A percentile compares a stretch with the other conserved stretches of the same genome.
Conservation (phyloP, 1,140 invertebrate genomes). For the Mylabris phalerata region DNA sequence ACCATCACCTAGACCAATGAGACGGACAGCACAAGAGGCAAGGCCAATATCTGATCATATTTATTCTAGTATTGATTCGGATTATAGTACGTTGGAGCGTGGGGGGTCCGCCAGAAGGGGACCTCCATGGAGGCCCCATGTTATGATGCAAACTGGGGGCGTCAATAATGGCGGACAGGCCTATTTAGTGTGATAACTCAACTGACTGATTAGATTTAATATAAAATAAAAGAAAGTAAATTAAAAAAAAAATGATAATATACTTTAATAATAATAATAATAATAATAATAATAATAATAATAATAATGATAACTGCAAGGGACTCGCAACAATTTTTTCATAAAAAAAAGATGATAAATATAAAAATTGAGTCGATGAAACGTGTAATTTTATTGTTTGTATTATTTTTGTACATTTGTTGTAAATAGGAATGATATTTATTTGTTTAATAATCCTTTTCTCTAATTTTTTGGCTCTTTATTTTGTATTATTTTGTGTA, state of each 20-base stretch:
- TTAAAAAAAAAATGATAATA: not conserved
- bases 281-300: no score
- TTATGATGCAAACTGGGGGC: constrained; percentile 37
- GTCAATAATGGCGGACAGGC: constrained; percentile 47
- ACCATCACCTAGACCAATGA: constrained; percentile 53
- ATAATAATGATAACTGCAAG: not conserved
- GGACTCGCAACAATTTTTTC: constrained; percentile 20
- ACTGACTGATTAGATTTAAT: constrained; percentile 38
- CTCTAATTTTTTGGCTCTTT: not conserved
- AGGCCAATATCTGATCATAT: constrained; percentile 78
- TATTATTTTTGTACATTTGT: constrained; percentile 43
- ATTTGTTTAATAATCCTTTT: constrained; percentile 33
- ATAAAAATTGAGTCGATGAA: constrained; percentile 18
- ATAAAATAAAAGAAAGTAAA: not conserved
- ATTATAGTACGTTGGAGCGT: constrained; percentile 59
- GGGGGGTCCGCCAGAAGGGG: constrained; percentile 44
- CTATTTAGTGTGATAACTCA: constrained; percentile 51
- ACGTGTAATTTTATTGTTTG: constrained; percentile 36
- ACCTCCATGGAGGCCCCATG: constrained; percentile 41
- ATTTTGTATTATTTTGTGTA: constrained; percentile 41
- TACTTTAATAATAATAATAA: not conserved
- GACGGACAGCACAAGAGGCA: constrained; percentile 49
- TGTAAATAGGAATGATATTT: constrained; percentile 42
- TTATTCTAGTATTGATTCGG: constrained; percentile 80
- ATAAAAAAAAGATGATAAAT: constrained; percentile 21